phyloP scores from a whole-genome alignment of 2,113 vertebrate genomes.

The Myodes glareolus region DNA sequence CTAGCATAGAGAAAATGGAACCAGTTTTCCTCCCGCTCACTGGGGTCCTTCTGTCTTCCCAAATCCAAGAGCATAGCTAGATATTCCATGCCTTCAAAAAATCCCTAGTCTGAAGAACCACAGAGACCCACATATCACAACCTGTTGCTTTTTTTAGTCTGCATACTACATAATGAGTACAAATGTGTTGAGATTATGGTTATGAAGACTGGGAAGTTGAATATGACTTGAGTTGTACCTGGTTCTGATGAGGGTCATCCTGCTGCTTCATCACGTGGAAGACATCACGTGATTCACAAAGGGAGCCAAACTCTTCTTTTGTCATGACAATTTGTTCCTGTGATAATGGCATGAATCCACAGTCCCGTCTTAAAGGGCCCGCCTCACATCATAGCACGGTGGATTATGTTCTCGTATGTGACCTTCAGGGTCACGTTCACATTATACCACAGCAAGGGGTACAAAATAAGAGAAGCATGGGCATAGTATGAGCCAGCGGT shows the following conservation, averaged over 20 bases:
- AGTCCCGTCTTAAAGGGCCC: not conserved
- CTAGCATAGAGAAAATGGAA: not conserved
- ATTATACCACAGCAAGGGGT: not conserved
- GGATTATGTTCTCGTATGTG: not conserved
- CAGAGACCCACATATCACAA: not conserved
- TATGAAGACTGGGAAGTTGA: not conserved
- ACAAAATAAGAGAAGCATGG: not conserved
- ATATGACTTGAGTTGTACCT: not conserved
- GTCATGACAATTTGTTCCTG: not conserved
- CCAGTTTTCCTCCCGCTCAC: not conserved
- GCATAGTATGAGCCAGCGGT: not conserved
- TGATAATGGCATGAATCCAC: not conserved
- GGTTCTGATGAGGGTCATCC: not conserved
- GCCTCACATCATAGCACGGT: not conserved
- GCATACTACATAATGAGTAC: not conserved
- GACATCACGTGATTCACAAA: not conserved
- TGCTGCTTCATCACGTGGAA: not conserved
- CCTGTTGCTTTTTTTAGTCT: not conserved
- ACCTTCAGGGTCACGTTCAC: not conserved
- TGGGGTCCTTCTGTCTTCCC: not conserved
- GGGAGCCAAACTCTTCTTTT: not conserved
- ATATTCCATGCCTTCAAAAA: not conserved
- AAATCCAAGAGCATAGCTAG: not conserved
- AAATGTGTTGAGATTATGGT: not conserved
- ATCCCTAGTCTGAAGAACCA: not conserved